Evolutionary conservation across 2,113 vertebrate genomes (phyloP).

Genomic region (Mesoclemmys tuberculata): DNA sequence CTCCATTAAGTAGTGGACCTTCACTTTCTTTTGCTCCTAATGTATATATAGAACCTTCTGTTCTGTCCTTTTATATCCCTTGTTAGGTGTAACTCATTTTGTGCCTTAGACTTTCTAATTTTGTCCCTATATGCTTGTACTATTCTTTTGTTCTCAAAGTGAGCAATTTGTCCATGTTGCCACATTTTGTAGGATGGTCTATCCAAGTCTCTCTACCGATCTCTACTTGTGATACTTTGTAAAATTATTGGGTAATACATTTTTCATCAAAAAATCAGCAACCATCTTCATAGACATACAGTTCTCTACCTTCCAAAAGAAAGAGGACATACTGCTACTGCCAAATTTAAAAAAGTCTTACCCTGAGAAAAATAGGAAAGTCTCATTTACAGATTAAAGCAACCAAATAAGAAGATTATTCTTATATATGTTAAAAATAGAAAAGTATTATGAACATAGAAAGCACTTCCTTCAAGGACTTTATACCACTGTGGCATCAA

Average conservation of each 20-base stretch:
- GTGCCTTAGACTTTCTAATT: not conserved
- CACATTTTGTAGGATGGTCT: not conserved
- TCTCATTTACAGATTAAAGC: not conserved
- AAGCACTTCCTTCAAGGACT: not conserved
- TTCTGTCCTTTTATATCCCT: not conserved
- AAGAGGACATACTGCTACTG: not conserved
- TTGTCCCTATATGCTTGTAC: not conserved
- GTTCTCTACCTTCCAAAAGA: slow-evolving; percentile 26
- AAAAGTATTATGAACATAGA: not conserved
- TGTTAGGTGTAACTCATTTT: not conserved
- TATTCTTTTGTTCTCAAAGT: not conserved
- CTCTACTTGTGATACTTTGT: slow-evolving; percentile 25
- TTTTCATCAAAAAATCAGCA: slow-evolving; percentile 8
- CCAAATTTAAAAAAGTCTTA: not conserved
- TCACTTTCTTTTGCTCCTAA: not conserved
- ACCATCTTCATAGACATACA: not conserved
- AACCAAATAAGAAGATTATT: not conserved
- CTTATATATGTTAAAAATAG: not conserved
- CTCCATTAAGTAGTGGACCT: not conserved
- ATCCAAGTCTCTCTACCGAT: slow-evolving; percentile 28
- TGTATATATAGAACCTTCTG: not conserved
- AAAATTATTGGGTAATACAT: not conserved
- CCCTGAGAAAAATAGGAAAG: not conserved
- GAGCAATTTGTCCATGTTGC: not conserved
- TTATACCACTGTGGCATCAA: not conserved